A percentile compares a stretch with the other conserved stretches of the same genome.
These are phyloP conservation scores for Nematostella vectensis DNA, from an alignment of 92 coral and sea anemone species.

Conservation along the genomic window DNA sequence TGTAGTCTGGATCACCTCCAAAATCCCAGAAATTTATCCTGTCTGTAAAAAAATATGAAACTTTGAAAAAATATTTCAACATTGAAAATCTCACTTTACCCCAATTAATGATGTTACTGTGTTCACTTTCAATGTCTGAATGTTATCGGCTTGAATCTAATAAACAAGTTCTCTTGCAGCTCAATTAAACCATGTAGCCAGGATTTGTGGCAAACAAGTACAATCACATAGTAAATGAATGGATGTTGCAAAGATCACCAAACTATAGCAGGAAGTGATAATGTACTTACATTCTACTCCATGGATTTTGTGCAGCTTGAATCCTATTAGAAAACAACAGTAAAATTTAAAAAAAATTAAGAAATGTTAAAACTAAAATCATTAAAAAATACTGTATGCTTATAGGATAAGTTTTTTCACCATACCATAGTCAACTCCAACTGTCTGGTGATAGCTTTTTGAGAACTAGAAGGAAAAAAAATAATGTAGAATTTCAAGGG, in stretches of 20 bases:
- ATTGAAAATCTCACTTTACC: background rate
- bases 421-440: slow-evolving; percentile 99
- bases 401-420: background rate
- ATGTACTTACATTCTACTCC: slow-evolving; percentile 88
- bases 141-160: too few relatives aligned
- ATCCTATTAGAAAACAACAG: too few relatives aligned
- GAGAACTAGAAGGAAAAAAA: slow-evolving; percentile 51
- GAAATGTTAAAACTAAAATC: too few relatives aligned
- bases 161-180: too few relatives aligned
- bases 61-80: background rate
- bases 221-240: too few relatives aligned
- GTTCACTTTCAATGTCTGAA: too few relatives aligned
- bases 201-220: too few relatives aligned
- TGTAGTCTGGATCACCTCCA: slow-evolving; percentile 92
- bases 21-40: slow-evolving; percentile 96
- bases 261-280: too few relatives aligned
- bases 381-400: background rate
- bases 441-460: slow-evolving; percentile 76
- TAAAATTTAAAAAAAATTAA: too few relatives aligned
- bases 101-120: background rate
- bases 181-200: background rate
- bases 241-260: too few relatives aligned
- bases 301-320: slow-evolving; percentile 81
- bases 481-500: background rate
- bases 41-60: slow-evolving; percentile 29